Base-by-base conservation (phyloP, 1,140 invertebrate genomes). In the Brachionus manjavacas region DNA sequence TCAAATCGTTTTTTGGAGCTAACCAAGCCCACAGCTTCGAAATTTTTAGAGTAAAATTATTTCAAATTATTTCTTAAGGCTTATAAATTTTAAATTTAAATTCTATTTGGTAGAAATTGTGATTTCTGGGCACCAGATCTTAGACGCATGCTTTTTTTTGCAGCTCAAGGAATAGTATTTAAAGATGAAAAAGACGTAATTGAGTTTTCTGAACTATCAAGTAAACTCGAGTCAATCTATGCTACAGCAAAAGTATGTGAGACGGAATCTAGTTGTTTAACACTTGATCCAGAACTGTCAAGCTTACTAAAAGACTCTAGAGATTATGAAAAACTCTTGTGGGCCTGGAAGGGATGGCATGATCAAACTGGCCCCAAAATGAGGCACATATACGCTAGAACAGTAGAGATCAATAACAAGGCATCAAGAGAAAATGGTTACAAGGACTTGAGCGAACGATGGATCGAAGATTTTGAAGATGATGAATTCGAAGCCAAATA, bases 321-420 rank as follows among this genome's bases (percentile, higher is more conserved):
- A 39, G 86, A 88, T 76, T 85, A 86, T 8, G 66, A 86, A 4
- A 70, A 85, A 28, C 80, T 89, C 4, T 23, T 85, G 8, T 85
- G 85, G 64, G 86, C 86, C 3, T 89, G 89, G 89, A 46, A 85
- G 78, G 85, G 85, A 1, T 89, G 89, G 89, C 83, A 87, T 39
- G 85, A 89, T 52, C 86, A 68, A 9, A 86, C 86, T 4, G 88
- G 87, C 9, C 84, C 83, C 31, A 41, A 52, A 9, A 87, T 88
- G 83, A 86, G 85, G 55, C 20, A 85, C 0, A 12, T 85, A 3
- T 89, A 87, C 76, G 41, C 35, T 4, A 66, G 85, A 12, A 84
- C 86, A 20, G 86, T 89, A 14, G 46, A 86, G 4, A 60, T 88
- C 2, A 49, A 86, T 14, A 89, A 89, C 78, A 70, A 85, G 28